Base-by-base conservation (phyloP, 2,888 invertebrate species). In the Linnaemya vulpina region DNA sequence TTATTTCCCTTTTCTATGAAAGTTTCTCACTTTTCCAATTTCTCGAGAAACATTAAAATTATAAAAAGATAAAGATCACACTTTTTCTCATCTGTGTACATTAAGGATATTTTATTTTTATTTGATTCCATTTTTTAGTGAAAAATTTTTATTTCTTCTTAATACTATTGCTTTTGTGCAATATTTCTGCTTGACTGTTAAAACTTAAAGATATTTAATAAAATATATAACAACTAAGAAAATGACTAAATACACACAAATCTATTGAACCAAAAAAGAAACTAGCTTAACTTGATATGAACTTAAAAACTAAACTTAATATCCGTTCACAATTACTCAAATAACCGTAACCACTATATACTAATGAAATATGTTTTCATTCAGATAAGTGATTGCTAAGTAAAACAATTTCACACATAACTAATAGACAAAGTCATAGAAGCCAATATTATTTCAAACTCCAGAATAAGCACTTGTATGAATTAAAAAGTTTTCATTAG, bases 91-190 rank as follows among this genome's bases (percentile, higher is more conserved):
- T 53, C 22, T 22, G 7, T 53, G 20, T 20, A 7, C 5, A 55
- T 2, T 55, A 55, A 55, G 55, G 25, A 15, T 25, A 25, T 55
- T 25, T 25, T 51, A 53, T 53, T 53, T 55, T 55, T 25, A 55
- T 55, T 55, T 25, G 13, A 55, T 55, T 25, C 15, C 25, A 17
- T 55, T 55, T 8, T 55, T 25, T 55, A 7, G 25, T 25, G 25
- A 22, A 55, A 55, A 51, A 25, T 25, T 55, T 25, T 25, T 55
- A 15, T 55, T 55, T 17, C 17, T 9, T 49, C 10, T 53, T 55
- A 1, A 25, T 25, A 0, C 5, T 55, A 55, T 25, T 55, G 55
- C 22, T 22, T 22, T 65, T 65, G 65, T 46, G 65, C 46, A 22
- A 22, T 25, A 55, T 43, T 5, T 17, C 7, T n/a, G n/a, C 17